Conservation (phyloP, 1,140 invertebrate species). For the Tribolium castaneum region DNA sequence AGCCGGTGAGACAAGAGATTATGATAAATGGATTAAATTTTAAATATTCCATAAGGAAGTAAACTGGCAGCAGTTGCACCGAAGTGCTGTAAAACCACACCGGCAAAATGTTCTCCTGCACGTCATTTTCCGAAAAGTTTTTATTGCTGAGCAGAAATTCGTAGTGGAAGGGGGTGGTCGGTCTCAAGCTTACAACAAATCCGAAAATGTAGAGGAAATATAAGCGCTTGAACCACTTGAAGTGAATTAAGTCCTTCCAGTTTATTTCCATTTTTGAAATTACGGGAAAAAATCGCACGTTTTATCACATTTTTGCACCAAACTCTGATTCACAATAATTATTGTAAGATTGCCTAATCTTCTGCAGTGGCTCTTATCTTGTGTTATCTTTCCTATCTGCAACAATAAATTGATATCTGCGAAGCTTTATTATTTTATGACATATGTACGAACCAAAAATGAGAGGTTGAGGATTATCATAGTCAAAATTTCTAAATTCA, state of each 20-base stretch:
- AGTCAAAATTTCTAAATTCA: too few species aligned
- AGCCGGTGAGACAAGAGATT: neutral
- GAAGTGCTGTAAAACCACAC: constrained; percentile 5
- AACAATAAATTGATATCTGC: constrained; percentile 3
- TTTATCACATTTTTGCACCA: neutral
- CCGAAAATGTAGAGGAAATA: constrained; percentile 27
- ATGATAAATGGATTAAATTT: constrained; percentile 5
- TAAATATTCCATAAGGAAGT: neutral
- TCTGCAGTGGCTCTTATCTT: neutral
- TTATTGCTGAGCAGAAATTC: neutral
- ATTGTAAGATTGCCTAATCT: neutral
- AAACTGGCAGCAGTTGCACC: neutral
- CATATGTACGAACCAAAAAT: neutral
- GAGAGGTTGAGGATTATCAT: neutral
- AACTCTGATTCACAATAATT: too few species aligned
- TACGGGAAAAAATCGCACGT: neutral
- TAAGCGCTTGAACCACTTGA: constrained; percentile 13
- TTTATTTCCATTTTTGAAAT: constrained; percentile 3
- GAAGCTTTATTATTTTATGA: neutral
- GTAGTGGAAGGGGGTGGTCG: neutral
- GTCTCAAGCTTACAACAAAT: neutral
- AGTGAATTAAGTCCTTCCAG: neutral
- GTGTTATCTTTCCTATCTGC: neutral
- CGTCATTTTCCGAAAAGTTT: neutral
- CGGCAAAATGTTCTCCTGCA: neutral